A percentile compares a stretch with the other conserved stretches of the same genome.
phyloP scores from a whole-genome alignment of 92 coral and sea anemone species.

The Metridium senile region DNA sequence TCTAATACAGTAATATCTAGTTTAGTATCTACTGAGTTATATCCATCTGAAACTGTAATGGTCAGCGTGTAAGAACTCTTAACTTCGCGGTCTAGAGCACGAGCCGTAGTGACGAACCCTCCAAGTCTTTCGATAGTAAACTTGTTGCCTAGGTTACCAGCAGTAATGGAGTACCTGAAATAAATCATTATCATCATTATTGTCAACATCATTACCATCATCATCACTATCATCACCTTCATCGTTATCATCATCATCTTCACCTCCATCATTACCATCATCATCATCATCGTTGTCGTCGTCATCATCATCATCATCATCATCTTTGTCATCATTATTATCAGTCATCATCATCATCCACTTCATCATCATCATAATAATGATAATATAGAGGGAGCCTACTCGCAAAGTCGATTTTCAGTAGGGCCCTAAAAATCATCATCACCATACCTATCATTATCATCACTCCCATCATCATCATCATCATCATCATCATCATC shows the following conservation, averaged over 20 bases:
- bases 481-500: not conserved
- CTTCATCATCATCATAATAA: no score
- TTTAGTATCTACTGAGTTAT: conserved; percentile 58
- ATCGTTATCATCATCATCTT: not conserved
- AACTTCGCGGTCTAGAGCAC: conserved; percentile 64
- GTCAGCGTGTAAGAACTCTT: conserved; percentile 56
- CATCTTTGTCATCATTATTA: no score
- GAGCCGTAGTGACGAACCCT: conserved; percentile 62
- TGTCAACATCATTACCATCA: not conserved
- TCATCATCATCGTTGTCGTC: no score
- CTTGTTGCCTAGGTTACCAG: conserved; percentile 83
- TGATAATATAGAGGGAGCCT: no score
- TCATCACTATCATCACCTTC: not conserved
- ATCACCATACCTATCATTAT: not conserved
- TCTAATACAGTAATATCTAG: conserved; percentile 64
- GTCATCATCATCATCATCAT: no score
- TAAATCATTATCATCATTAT: not conserved
- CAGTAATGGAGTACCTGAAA: conserved; percentile 16
- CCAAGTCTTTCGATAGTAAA: conserved; percentile 61
- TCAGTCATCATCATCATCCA: no score
- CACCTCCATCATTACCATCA: not conserved
- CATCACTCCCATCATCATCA: not conserved
- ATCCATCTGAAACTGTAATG: conserved; percentile 76
- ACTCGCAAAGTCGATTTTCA: no score
- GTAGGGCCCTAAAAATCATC: no score